Conservation (phyloP, 2,888 invertebrate species). For the Caenorhabditis angaria region DNA sequence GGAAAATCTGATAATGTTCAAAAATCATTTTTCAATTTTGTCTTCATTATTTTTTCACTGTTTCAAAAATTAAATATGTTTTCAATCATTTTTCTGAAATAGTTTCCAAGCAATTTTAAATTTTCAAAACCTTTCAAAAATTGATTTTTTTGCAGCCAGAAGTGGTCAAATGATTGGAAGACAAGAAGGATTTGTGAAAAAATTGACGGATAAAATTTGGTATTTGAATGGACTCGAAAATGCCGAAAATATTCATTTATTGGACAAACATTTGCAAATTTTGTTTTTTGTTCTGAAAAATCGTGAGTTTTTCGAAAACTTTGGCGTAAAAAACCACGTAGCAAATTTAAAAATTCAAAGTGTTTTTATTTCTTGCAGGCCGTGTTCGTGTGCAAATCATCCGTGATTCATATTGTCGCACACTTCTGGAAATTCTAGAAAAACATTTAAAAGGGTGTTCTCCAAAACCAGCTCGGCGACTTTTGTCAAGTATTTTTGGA, state of each 20-base stretch:
- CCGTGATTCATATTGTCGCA: conserved; percentile 36
- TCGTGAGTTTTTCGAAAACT: conserved; percentile 46
- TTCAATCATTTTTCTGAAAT: too few species aligned
- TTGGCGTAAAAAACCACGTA: background rate
- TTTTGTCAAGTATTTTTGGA: conserved; percentile 34
- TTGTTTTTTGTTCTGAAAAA: conserved; percentile 64
- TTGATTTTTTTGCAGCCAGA: conserved; percentile 48
- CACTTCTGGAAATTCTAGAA: conserved; percentile 21
- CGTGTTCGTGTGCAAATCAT: conserved; percentile 41
- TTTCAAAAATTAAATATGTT: too few species aligned
- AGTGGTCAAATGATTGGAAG: conserved; percentile 60
- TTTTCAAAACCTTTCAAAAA: conserved; percentile 6
- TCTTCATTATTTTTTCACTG: too few species aligned
- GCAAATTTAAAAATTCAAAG: too few species aligned
- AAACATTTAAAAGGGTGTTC: conserved; percentile 29
- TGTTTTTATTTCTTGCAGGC: too few species aligned
- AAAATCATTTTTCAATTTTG: too few species aligned
- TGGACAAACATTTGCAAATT: conserved; percentile 63
- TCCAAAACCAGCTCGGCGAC: conserved; percentile 17
- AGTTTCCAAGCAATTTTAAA: background rate
- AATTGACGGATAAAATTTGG: conserved; percentile 24
- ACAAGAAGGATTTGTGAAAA: conserved; percentile 42
- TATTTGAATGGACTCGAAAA: conserved; percentile 17
- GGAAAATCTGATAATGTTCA: too few species aligned
- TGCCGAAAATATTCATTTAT: conserved; percentile 18